Base-by-base conservation (phyloP, 1,140 invertebrate species). In the Cotesia glomerata region DNA sequence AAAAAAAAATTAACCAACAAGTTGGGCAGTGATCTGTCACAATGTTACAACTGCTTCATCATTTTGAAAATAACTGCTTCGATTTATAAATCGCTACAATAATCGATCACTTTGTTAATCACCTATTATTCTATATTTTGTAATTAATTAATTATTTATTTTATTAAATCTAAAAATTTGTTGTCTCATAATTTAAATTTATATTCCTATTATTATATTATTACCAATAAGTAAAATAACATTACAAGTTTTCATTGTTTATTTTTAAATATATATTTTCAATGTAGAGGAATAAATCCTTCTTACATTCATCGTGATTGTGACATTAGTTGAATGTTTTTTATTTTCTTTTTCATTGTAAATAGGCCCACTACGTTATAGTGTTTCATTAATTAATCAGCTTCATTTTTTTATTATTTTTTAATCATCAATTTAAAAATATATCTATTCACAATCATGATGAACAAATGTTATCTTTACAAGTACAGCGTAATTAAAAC, bases 71-170 rank as follows among this genome's bases (percentile, higher is more conserved):
- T 36, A 56, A 59, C 3, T 18, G 64, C 54, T 49, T 64, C 39
- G 34, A 9, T 39, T 72, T 45, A 64, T 13, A 64, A 32, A 64
- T 26, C 18, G 63, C 63, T 65, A 65, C 63, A 26, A 51, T 85
- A 84, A 84, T 83, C 76, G 80, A 84, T 83, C 82, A 87, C 69
- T 84, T 86, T 84, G 80, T 86, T 86, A 85, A 74, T 86, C 79
- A 82, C 81, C 85, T 86, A 87, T 86, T 86, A 86, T 71, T 82
- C 85, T 86, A 87, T 78, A 80, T 83, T 65, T 51, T 14, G 2
- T 63, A 26, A 35, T 39, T 9, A 35, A 35, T 39, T 58, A 59
- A 56, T 69, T 26, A 59, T 59, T 62, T 62, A 9, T 66, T 13
- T 58, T 72, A 18, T 36, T 65, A 80, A 82, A 85, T 78, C 81